Evolutionary conservation across 53 echinoderm and acorn worm species (phyloP).

Genomic region (Crossaster papposus): DNA sequence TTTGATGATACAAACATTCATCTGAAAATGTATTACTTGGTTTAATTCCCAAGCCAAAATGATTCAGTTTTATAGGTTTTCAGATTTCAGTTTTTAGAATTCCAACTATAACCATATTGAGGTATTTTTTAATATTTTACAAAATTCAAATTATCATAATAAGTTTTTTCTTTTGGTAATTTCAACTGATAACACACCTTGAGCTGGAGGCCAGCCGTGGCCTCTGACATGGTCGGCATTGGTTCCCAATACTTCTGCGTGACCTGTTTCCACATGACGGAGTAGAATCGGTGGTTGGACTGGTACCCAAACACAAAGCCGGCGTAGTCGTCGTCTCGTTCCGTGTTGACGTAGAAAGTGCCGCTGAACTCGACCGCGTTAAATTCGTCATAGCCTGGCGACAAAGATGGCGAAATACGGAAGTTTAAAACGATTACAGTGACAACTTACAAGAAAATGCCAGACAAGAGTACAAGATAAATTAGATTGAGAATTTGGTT

Average conservation of each 20-base stretch:
- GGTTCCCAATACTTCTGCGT: constrained; percentile 90
- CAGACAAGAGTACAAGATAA: not conserved
- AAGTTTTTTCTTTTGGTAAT: too few species aligned
- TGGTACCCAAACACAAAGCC: constrained; percentile 99
- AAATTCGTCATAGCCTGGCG: constrained; percentile 90
- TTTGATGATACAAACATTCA: too few species aligned
- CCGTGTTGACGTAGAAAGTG: constrained; percentile 98
- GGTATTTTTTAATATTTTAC: too few species aligned
- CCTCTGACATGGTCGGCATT: constrained; percentile 81
- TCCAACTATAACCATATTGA: too few species aligned
- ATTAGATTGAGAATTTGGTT: too few species aligned
- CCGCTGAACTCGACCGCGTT: constrained; percentile 91
- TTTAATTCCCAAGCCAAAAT: too few species aligned
- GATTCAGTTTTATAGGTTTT: too few species aligned
- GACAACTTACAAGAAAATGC: not conserved
- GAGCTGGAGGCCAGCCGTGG: constrained; percentile 92
- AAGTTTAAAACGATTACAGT: not conserved
- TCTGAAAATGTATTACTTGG: too few species aligned
- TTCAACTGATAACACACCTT: constrained; percentile 67
- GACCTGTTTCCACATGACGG: constrained; percentile 99
- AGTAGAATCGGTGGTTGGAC: constrained; percentile 95
- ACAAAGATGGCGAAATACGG: not conserved
- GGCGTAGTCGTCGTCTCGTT: constrained; percentile 94
- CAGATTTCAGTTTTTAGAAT: too few species aligned
- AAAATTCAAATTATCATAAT: too few species aligned